These are phyloP conservation scores for Luffia ferchaultella DNA, from an alignment of 2,888 invertebrate species.

Conservation along the genomic window DNA sequence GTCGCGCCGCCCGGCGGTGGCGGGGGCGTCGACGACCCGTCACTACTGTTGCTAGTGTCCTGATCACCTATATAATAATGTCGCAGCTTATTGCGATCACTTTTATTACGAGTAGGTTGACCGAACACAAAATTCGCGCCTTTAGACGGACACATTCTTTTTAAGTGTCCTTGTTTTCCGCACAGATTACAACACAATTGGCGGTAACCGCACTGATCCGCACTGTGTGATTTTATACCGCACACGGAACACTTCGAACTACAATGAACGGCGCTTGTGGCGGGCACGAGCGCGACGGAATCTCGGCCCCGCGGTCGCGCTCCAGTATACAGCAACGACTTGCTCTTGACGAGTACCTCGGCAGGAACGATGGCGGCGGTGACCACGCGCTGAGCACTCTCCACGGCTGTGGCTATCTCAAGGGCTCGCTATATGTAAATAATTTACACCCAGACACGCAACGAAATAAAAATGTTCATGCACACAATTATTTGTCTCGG, in stretches of 20 bases:
- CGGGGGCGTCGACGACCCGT: constrained; percentile 10
- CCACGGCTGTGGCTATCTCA: constrained; percentile 12
- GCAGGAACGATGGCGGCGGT: background rate
- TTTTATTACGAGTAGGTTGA: background rate
- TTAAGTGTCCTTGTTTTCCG: constrained; percentile 16
- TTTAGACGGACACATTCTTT: constrained; percentile 14
- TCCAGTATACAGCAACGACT: constrained; percentile 9
- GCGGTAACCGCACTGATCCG: constrained; percentile 14
- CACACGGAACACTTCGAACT: constrained; percentile 11
- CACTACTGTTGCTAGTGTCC: background rate
- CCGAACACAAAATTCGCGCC: constrained; percentile 6
- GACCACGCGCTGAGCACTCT: background rate
- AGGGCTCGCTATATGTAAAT: too few relatives aligned
- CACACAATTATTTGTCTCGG: too few relatives aligned
- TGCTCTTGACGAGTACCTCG: constrained; percentile 9
- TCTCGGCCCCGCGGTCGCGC: background rate
- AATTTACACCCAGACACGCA: too few relatives aligned
- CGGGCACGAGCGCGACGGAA: background rate
- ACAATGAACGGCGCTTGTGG: background rate
- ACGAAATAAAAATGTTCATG: too few relatives aligned
- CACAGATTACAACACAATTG: constrained; percentile 15
- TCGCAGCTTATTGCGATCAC: background rate
- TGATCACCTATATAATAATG: background rate
- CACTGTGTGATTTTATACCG: constrained; percentile 12
- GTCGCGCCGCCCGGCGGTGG: too few relatives aligned